These are phyloP conservation scores for Tricholauxania praeusta DNA, from an alignment of 2,888 invertebrate species.

Conservation along the genomic window DNA sequence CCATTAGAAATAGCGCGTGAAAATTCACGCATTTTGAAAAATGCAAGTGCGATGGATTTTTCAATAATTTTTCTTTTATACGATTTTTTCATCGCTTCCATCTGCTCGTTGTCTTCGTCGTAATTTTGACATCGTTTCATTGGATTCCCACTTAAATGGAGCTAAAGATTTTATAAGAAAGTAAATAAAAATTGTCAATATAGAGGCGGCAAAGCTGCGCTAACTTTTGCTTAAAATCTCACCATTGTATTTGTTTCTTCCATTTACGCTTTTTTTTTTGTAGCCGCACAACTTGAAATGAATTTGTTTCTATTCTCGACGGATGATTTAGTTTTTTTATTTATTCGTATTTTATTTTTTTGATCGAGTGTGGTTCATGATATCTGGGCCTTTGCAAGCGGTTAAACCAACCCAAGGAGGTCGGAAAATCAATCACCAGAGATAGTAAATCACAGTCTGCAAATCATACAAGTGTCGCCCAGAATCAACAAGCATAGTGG, in stretches of 20 bases:
- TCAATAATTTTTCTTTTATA: conserved; percentile 26
- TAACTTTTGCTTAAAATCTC: conserved; percentile 23
- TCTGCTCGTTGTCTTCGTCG: conserved; percentile 45
- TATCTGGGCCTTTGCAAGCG: too few species aligned
- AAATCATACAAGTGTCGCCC: too few species aligned
- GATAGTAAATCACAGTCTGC: too few species aligned
- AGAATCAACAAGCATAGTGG: too few species aligned
- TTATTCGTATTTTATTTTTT: not conserved
- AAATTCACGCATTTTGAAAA: not conserved
- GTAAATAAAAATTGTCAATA: not conserved
- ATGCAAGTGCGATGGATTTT: conserved; percentile 20
- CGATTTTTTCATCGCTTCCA: conserved; percentile 37
- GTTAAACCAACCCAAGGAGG: too few species aligned
- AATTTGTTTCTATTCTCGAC: conserved; percentile 65
- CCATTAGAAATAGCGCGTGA: not conserved
- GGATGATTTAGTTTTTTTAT: conserved; percentile 62
- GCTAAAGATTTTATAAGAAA: not conserved
- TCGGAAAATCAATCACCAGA: too few species aligned
- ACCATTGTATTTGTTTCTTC: conserved; percentile 33
- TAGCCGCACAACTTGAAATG: conserved; percentile 36
- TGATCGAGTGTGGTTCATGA: too few species aligned
- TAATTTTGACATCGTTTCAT: conserved; percentile 27
- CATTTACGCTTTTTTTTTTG: conserved; percentile 6
- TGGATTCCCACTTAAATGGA: not conserved
- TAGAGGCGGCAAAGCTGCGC: not conserved